These are phyloP conservation scores for Orientallactaga bullata DNA, from an alignment of 2,113 vertebrate species.

Conservation along the genomic window DNA sequence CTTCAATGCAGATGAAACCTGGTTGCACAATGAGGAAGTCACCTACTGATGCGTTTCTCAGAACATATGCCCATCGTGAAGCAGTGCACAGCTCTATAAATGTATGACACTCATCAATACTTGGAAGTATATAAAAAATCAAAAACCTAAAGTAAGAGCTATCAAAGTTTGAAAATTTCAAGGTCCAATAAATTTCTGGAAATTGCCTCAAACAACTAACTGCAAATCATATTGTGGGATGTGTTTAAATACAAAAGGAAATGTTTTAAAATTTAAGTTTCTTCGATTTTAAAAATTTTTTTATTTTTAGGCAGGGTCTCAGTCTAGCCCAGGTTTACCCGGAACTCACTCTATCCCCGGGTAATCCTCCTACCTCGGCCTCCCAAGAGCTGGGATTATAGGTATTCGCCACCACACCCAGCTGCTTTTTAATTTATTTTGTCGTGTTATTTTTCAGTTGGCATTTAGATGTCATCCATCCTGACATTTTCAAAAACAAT, in stretches of 20 bases:
- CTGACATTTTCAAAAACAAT: too few relatives aligned
- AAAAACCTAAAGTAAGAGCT: conserved; percentile 2
- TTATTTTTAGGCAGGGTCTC: too few relatives aligned
- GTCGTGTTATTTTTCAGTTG: too few relatives aligned
- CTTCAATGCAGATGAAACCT: not conserved
- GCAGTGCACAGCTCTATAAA: not conserved
- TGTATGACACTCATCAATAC: not conserved
- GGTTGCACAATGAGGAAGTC: not conserved
- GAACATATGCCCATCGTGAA: not conserved
- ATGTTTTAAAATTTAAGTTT: not conserved
- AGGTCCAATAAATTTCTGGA: not conserved
- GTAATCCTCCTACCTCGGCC: too few relatives aligned
- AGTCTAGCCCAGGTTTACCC: too few relatives aligned
- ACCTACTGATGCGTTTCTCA: not conserved
- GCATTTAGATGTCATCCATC: too few relatives aligned
- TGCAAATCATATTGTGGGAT: not conserved
- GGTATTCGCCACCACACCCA: too few relatives aligned
- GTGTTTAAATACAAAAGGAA: not conserved
- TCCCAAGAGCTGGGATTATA: too few relatives aligned
- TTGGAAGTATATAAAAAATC: not conserved
- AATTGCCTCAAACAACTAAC: not conserved
- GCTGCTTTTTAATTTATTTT: too few relatives aligned
- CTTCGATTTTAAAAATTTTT: too few relatives aligned
- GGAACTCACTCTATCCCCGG: too few relatives aligned
- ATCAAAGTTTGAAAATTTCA: not conserved